phyloP scores from a whole-genome alignment of 2,888 invertebrate genomes.

The Sinodicranocentrus sp. region DNA sequence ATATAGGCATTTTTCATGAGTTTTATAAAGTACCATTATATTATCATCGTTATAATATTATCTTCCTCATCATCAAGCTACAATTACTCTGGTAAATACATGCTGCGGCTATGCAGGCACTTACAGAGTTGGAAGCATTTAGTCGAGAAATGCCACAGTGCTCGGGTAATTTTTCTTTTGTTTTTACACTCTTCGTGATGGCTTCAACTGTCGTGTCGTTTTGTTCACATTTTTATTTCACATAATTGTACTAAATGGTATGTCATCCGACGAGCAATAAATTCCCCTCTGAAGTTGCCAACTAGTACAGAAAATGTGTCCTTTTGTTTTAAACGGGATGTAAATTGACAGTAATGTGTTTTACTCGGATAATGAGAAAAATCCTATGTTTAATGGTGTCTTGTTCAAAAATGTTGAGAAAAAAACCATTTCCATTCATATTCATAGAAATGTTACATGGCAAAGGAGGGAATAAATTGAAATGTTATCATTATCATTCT shows the following conservation, averaged over 20 bases:
- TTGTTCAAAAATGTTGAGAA: too few species aligned
- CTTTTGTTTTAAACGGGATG: conserved; percentile 55
- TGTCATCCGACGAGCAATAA: conserved; percentile 51
- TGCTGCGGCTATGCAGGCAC: conserved; percentile 19
- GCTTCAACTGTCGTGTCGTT: conserved; percentile 19
- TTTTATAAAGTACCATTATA: conserved; percentile 56
- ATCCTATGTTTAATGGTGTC: too few species aligned
- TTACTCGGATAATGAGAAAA: too few species aligned
- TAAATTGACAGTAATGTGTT: conserved; percentile 32
- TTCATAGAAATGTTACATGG: too few species aligned
- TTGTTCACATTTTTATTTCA: conserved; percentile 34
- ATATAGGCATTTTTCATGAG: conserved; percentile 48
- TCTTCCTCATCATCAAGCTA: conserved; percentile 42
- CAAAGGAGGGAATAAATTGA: too few species aligned
- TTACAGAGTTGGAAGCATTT: conserved; percentile 8
- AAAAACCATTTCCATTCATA: too few species aligned
- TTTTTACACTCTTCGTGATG: conserved; percentile 19
- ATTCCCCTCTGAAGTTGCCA: conserved; percentile 31
- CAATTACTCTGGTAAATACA: conserved; percentile 21
- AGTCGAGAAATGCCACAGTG: conserved; percentile 24
- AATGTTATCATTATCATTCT: too few species aligned
- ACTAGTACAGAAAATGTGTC: conserved; percentile 17
- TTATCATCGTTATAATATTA: conserved; percentile 37
- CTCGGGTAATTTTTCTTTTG: conserved; percentile 28
- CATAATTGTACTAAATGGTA: conserved; percentile 57